These are phyloP conservation scores for Solenodon paradoxus DNA, from an alignment of 2,113 vertebrate species.

Conservation along the genomic window DNA sequence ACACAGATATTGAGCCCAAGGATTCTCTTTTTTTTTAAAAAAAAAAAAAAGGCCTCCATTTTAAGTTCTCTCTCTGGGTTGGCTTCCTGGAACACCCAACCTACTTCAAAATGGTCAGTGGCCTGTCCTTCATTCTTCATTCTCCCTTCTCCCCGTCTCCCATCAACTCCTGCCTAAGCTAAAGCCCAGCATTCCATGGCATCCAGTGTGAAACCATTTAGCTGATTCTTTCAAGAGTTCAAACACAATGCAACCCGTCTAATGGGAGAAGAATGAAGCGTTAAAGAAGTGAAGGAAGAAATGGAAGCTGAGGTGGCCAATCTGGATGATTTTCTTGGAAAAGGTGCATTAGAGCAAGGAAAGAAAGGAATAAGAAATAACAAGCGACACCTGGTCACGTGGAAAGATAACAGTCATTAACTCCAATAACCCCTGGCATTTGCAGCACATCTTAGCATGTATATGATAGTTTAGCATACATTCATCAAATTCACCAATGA, in stretches of 20 bases:
- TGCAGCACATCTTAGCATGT: background rate
- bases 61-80: background rate
- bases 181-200: background rate
- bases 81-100: background rate
- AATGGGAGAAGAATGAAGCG: background rate
- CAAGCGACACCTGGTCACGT: background rate
- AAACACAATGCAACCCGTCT: background rate
- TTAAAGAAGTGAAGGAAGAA: background rate
- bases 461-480: background rate
- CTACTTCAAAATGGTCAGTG: background rate
- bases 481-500: background rate
- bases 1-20: background rate
- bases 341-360: background rate
- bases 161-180: background rate
- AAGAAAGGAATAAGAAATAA: background rate
- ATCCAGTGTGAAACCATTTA: background rate
- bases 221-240: background rate
- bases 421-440: background rate
- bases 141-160: accelerated
- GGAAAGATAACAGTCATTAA: background rate
- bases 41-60: background rate
- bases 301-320: background rate
- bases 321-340: background rate
- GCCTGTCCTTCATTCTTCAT: background rate
- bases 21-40: background rate